These are phyloP conservation scores for Dendrolimus kikuchii DNA, from an alignment of 1,140 invertebrate genomes.

Conservation along the genomic window DNA sequence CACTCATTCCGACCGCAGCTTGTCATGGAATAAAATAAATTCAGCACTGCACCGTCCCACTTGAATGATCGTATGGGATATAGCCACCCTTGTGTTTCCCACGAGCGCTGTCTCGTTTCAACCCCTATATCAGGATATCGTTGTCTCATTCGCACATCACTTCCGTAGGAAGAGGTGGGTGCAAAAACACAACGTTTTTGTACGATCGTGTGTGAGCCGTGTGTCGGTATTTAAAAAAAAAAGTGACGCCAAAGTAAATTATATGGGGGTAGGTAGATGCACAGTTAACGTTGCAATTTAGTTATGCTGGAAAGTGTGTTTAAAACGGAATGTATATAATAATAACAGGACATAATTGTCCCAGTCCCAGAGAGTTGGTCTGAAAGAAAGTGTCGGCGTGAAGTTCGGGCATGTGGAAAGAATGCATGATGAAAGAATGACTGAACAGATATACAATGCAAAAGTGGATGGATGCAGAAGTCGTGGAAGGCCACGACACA, in stretches of 20 bases:
- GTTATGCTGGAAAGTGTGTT: no score
- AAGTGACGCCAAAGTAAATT: conserved; percentile 9
- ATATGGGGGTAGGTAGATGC: background rate
- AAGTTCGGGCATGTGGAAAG: no score
- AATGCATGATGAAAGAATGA: no score
- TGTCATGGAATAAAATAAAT: conserved; percentile 6
- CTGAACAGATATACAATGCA: no score
- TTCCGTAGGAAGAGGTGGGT: conserved; percentile 60
- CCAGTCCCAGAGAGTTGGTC: no score
- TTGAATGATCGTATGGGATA: conserved; percentile 59
- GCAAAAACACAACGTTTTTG: conserved; percentile 58
- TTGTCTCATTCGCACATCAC: conserved; percentile 30
- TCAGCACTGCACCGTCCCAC: conserved; percentile 30
- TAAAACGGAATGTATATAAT: no score
- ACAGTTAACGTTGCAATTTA: no score
- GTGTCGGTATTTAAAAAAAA: conserved; percentile 30
- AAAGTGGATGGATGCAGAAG: no score
- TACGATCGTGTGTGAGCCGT: conserved; percentile 47
- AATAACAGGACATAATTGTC: no score
- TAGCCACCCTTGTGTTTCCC: conserved; percentile 62
- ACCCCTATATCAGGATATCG: conserved; percentile 5
- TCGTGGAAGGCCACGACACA: no score
- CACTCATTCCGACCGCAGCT: no score
- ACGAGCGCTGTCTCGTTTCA: conserved; percentile 35
- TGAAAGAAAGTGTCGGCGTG: no score